Conservation (phyloP, 37 sponge, comb jelly and placozoan species). For the Crambe crambe region DNA sequence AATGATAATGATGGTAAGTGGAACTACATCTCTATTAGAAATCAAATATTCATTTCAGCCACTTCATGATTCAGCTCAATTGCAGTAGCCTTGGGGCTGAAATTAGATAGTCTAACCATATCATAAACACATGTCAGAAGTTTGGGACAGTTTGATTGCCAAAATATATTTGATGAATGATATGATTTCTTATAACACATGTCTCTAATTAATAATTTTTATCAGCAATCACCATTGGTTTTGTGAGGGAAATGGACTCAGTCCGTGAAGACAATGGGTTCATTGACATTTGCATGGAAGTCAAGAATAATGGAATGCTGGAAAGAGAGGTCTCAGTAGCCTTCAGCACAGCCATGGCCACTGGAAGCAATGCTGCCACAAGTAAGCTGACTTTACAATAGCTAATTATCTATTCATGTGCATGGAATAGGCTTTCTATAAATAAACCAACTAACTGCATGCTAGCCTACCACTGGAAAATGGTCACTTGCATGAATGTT, state of each 20-base stretch:
- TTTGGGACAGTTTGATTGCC: too few species aligned
- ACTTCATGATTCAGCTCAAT: too few species aligned
- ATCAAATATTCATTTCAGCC: too few species aligned
- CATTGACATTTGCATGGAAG: neutral
- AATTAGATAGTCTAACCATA: too few species aligned
- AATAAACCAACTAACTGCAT: too few species aligned
- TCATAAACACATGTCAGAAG: neutral
- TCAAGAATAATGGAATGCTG: slow-evolving; percentile 1
- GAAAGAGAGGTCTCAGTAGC: neutral
- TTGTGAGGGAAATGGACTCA: neutral
- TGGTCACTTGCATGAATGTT: too few species aligned
- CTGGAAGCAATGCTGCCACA: neutral
- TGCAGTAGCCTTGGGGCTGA: too few species aligned
- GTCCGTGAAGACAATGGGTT: neutral
- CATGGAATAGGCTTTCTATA: too few species aligned
- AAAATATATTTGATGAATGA: neutral
- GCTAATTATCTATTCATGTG: too few species aligned
- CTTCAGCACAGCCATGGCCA: too few species aligned
- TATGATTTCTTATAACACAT: neutral
- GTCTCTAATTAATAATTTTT: neutral
- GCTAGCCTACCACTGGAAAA: too few species aligned
- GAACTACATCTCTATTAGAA: neutral
- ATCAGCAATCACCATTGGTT: slow-evolving; percentile 6
- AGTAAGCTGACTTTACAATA: too few species aligned
- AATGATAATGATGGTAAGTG: slow-evolving; percentile 19